Percentiles rank a stretch among this genome's conserved stretches.
phyloP scores from a whole-genome alignment of 2,888 invertebrate species.

The Choristoneura rosaceana region DNA sequence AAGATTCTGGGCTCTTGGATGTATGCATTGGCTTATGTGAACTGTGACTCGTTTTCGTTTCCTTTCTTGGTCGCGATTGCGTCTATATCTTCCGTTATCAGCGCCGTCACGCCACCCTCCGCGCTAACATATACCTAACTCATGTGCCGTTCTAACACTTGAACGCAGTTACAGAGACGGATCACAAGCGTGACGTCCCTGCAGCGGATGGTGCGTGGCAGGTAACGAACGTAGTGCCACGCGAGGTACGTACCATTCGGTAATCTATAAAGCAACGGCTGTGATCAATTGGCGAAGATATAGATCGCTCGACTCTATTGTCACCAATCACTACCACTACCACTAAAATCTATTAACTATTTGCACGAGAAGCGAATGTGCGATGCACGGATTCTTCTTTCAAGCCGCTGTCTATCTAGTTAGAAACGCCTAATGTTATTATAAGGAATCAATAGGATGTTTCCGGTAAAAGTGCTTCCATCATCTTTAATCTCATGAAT shows the following conservation, averaged over 20 bases:
- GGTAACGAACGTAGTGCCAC: constrained; percentile 48
- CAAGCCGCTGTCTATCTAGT: constrained; percentile 84
- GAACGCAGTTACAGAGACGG: constrained; percentile 56
- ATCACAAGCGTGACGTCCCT: constrained; percentile 48
- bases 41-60: constrained; percentile 86
- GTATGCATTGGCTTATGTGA: constrained; percentile 86
- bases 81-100: constrained; percentile 77
- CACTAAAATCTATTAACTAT: constrained; percentile 77
- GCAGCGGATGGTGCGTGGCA: constrained; percentile 54
- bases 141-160: constrained; percentile 49
- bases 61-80: constrained; percentile 83
- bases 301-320: constrained; percentile 77
- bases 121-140: constrained; percentile 27
- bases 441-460: constrained; percentile 71
- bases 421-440: constrained; percentile 82
- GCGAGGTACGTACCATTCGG: constrained; percentile 60
- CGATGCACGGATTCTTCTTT: constrained; percentile 84
- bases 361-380: constrained; percentile 85
- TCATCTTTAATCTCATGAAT: constrained; percentile 24
- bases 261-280: constrained; percentile 26
- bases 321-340: constrained; percentile 79
- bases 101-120: constrained; percentile 24
- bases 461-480: constrained; percentile 60
- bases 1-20: constrained; percentile 86
- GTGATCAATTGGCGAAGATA: constrained; percentile 69